Base-by-base conservation (phyloP, 2,113 vertebrate species). In the Cygnus atratus region DNA sequence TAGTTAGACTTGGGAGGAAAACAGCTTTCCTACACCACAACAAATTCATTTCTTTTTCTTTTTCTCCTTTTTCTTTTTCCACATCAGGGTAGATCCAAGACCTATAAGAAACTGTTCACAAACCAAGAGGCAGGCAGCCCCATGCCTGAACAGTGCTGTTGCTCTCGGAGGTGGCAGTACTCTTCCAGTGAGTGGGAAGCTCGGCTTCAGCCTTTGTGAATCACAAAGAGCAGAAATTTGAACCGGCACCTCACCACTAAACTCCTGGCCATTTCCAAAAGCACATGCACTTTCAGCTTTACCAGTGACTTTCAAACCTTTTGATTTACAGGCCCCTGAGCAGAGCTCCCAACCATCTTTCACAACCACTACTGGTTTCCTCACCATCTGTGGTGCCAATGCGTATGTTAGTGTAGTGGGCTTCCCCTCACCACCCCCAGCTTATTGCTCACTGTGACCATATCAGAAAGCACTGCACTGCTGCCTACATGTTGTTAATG, bases 401-500 rank as follows among this genome's bases (percentile, higher is more conserved):
- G 25, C 3, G 0, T 1, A 1, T 16, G 41, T 31, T 44, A 4
- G 35, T 52, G 26, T 28, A 54, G 55, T 3, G 29, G 31, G 43
- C 2, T 75, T 12, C 26, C 59, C 50, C n/a, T 66, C 4, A 1
- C 10, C 48, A 67, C 4, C 24, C n/a, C 35, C n/a, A 46, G 55
- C 19, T 41, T 39, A 5, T 26, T 71, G 48, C 11, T 85, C 10
- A 29, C 61, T 35, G 39, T 35, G 82, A 48, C 25, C 6, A 0
- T 20, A 21, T 26, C n/a, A 15, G n/a, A 35, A 44, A 20, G 33
- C 13, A 37, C 10, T 44, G 31, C 37, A 37, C 37, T 9, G 72
- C 71, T n/a, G 39, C 29, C 46, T 8, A 4, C 15, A 11, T 0
- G 0, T 2, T 37, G 7, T 31, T 33, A 5, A 3, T 3, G 43